These are phyloP conservation scores for Phallusia fumigata DNA, from an alignment of 23 tunicate genomes.

Conservation along the genomic window DNA sequence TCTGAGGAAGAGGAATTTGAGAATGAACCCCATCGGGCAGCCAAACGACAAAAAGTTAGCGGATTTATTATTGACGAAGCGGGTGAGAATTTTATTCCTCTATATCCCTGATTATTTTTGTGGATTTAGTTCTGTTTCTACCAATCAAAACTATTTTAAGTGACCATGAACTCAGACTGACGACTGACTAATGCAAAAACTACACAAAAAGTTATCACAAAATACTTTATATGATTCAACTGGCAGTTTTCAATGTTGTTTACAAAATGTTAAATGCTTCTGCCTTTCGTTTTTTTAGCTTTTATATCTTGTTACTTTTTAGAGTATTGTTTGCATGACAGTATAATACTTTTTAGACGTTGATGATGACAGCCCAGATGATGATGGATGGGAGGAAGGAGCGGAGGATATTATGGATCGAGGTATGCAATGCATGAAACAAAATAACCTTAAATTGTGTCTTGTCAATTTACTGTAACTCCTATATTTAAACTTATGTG, in stretches of 20 bases:
- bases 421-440: constrained; percentile 43
- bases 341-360: constrained; percentile 58
- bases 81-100: constrained; percentile 36
- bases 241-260: not conserved
- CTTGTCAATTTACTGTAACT: not conserved
- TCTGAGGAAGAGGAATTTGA: constrained; percentile 60
- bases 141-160: too few species aligned
- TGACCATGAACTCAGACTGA: too few species aligned
- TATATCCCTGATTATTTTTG: too few species aligned
- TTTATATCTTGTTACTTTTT: not conserved
- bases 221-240: not conserved
- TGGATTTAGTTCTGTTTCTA: too few species aligned
- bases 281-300: not conserved
- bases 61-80: constrained; percentile 96
- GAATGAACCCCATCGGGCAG: constrained; percentile 52
- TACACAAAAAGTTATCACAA: too few species aligned
- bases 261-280: too few species aligned
- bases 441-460: too few species aligned
- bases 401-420: constrained; percentile 82
- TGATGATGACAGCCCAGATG: constrained; percentile 86
- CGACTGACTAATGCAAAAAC: too few species aligned
- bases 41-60: constrained; percentile 63
- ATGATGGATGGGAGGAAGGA: constrained; percentile 88
- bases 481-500: not conserved
- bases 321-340: too few species aligned